Conservation (phyloP, 2,113 vertebrate genomes). For the Accipiter virgatus region DNA sequence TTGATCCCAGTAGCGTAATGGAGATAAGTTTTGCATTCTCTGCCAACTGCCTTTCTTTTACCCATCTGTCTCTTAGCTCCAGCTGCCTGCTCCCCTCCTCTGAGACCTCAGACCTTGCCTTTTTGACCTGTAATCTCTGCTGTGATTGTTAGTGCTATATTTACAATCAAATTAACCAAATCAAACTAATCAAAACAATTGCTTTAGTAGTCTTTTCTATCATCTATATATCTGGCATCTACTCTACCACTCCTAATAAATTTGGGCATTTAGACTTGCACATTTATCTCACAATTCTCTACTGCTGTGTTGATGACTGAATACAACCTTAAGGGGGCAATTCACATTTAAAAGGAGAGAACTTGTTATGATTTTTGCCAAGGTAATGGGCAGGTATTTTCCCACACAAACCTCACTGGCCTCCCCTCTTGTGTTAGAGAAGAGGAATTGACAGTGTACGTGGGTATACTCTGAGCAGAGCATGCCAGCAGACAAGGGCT, state of each 20-base stretch:
- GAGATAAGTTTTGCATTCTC: neutral
- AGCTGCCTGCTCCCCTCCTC: neutral
- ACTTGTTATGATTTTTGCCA: neutral
- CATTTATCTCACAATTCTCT: neutral
- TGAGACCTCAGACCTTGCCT: neutral
- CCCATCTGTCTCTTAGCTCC: neutral
- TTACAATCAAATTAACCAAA: neutral
- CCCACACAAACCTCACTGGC: neutral
- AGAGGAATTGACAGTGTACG: neutral
- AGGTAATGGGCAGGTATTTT: neutral
- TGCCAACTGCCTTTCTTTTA: neutral
- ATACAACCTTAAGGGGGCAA: neutral
- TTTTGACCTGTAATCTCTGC: neutral
- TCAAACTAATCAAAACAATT: neutral
- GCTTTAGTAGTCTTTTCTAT: neutral
- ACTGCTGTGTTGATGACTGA: neutral
- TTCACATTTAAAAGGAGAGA: neutral
- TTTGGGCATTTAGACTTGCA: neutral
- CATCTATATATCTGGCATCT: neutral
- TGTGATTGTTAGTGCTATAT: neutral
- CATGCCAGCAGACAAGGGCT: neutral
- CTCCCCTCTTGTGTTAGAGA: neutral
- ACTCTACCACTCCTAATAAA: neutral
- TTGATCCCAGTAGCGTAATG: neutral
- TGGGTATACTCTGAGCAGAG: neutral